Base-by-base conservation (phyloP, 2,113 vertebrate species). In the Odocoileus hemionus region DNA sequence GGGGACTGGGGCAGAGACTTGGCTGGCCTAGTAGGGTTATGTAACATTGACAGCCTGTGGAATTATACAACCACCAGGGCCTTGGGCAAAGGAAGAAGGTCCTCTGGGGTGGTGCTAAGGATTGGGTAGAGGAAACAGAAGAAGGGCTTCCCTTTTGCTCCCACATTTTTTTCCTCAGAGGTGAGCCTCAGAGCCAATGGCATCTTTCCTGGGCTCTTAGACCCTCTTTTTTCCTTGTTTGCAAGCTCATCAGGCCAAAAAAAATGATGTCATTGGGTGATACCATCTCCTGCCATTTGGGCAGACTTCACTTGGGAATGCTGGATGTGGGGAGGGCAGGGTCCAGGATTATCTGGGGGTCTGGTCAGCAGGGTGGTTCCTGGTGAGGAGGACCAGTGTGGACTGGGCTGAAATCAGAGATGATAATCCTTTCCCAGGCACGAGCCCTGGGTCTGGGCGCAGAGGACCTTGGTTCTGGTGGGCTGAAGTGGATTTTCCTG, bases 31-130 rank as follows among this genome's bases (percentile, higher is more conserved):
- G 43, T 43, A 45, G 52, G 60, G 50, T 98, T 98, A 98, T 93
- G 70, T 98, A 98, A 98, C 89, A 61, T 67, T 70, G 93, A 91
- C 86, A 97, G 97, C 97, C 97, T 98, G 96, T 96, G 93, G 97
- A 97, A 97, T 98, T 98, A 98, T 25, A 98, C 98, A 98, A 95
- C 94, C 55, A 52, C 57, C 67, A 70, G 83, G 85, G 67, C 95
- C 74, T 61, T n/a, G 86, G 88, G 86, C 52, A 91, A 85, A 92
- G 57, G 70, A 55, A 94, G 94, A 85, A 92, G 83, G 94, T 97
- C n/a, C 67, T 74, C 67, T 39, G 10, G 67, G 55, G 61, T n/a
- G 58, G 6, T 94, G 60, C 50, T 67, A 79, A 96, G 83, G 70
- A 93, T 52, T 96, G 74, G 64, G 74, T 86, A 94, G 89, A 84